phyloP scores from a whole-genome alignment of 2,888 invertebrate genomes.

The Pandemis heparana region DNA sequence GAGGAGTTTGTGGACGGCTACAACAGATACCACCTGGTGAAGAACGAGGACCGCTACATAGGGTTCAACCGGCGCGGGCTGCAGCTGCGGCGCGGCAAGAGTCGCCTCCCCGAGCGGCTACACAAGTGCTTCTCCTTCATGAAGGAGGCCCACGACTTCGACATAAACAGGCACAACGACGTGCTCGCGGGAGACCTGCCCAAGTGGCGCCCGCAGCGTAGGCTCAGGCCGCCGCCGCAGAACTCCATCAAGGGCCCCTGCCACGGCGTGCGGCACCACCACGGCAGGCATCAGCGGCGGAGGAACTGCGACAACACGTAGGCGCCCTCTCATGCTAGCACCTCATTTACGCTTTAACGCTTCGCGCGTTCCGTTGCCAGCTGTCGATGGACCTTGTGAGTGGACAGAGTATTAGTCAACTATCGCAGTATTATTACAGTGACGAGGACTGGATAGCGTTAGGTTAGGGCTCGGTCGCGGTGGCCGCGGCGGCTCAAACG shows the following conservation, averaged over 20 bases:
- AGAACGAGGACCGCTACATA: slow-evolving; percentile 86
- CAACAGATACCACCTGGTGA: slow-evolving; percentile 87
- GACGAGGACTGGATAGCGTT: slow-evolving; percentile 83
- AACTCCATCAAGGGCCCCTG: slow-evolving; percentile 76
- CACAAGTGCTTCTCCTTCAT: slow-evolving; percentile 88
- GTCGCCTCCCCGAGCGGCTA: slow-evolving; percentile 70
- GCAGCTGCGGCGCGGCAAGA: slow-evolving; percentile 82
- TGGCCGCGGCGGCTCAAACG: slow-evolving; percentile 78
- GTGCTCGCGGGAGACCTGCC: slow-evolving; percentile 80
- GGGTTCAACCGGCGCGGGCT: slow-evolving; percentile 87
- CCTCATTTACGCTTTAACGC: slow-evolving; percentile 82
- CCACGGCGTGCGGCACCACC: slow-evolving; percentile 77
- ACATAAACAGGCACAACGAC: slow-evolving; percentile 87
- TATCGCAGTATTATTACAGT: slow-evolving; percentile 86
- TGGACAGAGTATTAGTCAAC: slow-evolving; percentile 86
- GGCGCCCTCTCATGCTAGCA: slow-evolving; percentile 63
- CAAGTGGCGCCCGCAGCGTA: slow-evolving; percentile 79
- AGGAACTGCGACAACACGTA: slow-evolving; percentile 82
- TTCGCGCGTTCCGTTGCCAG: slow-evolving; percentile 83
- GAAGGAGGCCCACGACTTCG: slow-evolving; percentile 87
- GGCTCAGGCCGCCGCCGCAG: slow-evolving; percentile 69
- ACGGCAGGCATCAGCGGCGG: slow-evolving; percentile 77
- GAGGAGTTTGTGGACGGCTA: slow-evolving; percentile 88
- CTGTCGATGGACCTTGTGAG: slow-evolving; percentile 82
- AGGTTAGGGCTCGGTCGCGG: slow-evolving; percentile 75